phyloP scores from a whole-genome alignment of 2,113 vertebrate genomes.

The Phylloscopus trochilus region DNA sequence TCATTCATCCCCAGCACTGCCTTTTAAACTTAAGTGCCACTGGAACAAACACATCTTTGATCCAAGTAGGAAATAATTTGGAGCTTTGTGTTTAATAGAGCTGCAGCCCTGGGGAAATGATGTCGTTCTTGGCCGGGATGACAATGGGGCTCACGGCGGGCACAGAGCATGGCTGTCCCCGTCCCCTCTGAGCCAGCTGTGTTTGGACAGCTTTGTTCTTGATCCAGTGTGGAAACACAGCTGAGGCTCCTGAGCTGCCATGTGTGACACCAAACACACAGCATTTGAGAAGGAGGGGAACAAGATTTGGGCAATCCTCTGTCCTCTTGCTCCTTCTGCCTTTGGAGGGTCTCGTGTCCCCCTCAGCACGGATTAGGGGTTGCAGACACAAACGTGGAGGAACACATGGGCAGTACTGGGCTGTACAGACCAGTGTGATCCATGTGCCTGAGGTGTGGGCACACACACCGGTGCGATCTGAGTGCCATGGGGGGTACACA shows the following conservation, averaged over 20 bases:
- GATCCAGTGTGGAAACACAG: neutral
- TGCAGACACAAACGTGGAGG: neutral
- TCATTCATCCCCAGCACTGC: slow-evolving; percentile 53
- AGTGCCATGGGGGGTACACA: neutral
- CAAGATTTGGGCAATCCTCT: neutral
- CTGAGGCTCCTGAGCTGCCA: neutral
- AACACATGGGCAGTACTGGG: neutral
- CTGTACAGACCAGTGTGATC: neutral
- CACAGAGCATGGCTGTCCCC: neutral
- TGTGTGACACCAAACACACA: neutral
- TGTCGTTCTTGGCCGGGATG: slow-evolving; percentile 22
- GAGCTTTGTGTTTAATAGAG: slow-evolving; percentile 54
- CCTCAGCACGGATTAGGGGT: neutral
- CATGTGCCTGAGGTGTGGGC: neutral
- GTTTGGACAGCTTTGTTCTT: neutral
- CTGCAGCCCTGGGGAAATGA: slow-evolving; percentile 45
- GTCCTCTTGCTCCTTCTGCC: neutral
- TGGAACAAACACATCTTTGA: slow-evolving; percentile 67
- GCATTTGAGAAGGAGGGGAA: neutral
- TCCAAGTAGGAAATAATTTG: slow-evolving; percentile 57
- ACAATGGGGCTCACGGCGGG: neutral
- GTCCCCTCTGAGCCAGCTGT: neutral
- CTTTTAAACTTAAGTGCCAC: slow-evolving; percentile 65
- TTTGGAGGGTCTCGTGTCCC: neutral
- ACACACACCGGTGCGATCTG: neutral